Base-by-base conservation (phyloP, 2,797 vertebrate species). In the Iguana delicatissima region DNA sequence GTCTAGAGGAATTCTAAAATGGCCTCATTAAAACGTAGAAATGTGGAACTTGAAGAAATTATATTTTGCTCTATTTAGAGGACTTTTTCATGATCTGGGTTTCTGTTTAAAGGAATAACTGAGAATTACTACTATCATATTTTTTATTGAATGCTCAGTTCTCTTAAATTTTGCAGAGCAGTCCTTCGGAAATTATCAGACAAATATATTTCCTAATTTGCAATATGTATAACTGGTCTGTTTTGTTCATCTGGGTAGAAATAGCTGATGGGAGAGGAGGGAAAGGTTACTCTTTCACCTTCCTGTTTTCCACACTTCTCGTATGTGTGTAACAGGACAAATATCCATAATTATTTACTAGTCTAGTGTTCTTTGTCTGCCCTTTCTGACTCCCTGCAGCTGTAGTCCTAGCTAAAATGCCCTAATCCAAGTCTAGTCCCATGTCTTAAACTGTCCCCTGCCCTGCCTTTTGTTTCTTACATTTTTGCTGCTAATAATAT, bases 1-100 rank as follows among this genome's bases (percentile, higher is more conserved):
- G 55, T 64, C 32, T 64, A 64, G 67, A 62, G 35, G 76, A 72
- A 73, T 90, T 69, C 32, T 32, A 85, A 59, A 69, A 3, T 86
- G 77, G 42, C 38, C 29, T 86, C 64, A 81, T 90, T 81, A 81
- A 90, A 72, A 85, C n/a, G 52, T 74, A 35, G 64, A 79, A 80
- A 72, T 74, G 52, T 82, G 38, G 46, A 62, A 76, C 50, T 76
- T 87, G 16, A 81, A 55, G n/a, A 67, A 86, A 10, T 52, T 87
- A 1, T 83, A 38, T 42, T 85, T 74, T 90, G 76, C 6, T 32
- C 55, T 9, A 26, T n/a, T 89, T 62, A n/a, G 9, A 50, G 3
- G n/a, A 10, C 20, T 77, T 74, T 62, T 89, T 38, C 29, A 29
- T 8, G 16, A 77, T 89, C 57, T 29, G 76, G 32, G 10, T 26